Conservation (phyloP, 1,140 invertebrate genomes). For the Aphaenogaster floridana region DNA sequence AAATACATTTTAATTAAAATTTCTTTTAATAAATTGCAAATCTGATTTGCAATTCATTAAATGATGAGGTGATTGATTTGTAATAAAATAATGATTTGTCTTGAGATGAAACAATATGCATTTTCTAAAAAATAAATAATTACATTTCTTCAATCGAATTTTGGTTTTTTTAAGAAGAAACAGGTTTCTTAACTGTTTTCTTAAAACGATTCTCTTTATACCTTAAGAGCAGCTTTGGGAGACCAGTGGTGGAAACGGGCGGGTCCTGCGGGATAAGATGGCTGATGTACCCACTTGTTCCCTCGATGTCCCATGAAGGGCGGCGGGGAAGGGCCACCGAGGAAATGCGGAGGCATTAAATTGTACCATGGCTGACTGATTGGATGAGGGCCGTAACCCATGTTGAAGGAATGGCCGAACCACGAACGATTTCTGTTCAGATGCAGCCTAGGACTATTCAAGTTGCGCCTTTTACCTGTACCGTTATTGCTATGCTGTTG, state of each 20-base stretch:
- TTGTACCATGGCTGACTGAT: constrained; percentile 84
- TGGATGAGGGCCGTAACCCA: constrained; percentile 82
- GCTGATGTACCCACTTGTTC: constrained; percentile 83
- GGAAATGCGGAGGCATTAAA: constrained; percentile 83
- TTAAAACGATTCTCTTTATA: constrained; percentile 76
- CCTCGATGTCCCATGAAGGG: constrained; percentile 81
- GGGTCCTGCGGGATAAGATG: constrained; percentile 81
- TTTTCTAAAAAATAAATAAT: constrained; percentile 60
- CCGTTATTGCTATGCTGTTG: constrained; percentile 78
- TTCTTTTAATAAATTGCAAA: background rate
- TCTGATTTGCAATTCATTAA: background rate
- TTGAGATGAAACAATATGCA: background rate
- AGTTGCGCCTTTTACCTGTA: constrained; percentile 82
- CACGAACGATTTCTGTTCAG: constrained; percentile 83
- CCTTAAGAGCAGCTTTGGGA: constrained; percentile 85
- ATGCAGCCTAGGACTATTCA: constrained; percentile 82
- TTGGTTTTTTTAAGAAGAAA: constrained; percentile 70
- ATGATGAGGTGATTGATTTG: no score
- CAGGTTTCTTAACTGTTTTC: constrained; percentile 76
- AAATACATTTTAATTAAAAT: constrained; percentile 19
- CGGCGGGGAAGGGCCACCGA: constrained; percentile 83
- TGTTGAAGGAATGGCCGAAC: constrained; percentile 82
- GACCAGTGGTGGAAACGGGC: constrained; percentile 85
- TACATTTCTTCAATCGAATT: constrained; percentile 19
- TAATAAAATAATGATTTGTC: background rate